Conservation (phyloP, 2,113 vertebrate species). For the Lophotis ruficrista region DNA sequence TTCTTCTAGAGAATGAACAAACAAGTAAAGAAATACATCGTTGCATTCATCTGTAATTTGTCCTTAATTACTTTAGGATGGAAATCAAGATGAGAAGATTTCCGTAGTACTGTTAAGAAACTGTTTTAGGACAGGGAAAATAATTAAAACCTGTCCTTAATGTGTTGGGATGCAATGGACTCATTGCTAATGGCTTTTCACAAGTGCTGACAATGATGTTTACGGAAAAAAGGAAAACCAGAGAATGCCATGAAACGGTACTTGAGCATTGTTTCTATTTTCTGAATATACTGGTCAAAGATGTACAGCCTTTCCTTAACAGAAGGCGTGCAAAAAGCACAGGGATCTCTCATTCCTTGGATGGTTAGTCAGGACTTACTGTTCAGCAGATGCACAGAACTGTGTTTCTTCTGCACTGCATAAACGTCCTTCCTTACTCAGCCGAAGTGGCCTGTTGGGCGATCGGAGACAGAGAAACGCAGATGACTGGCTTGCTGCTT, state of each 20-base stretch:
- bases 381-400: background rate
- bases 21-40: background rate
- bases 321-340: background rate
- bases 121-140: background rate
- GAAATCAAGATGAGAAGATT: background rate
- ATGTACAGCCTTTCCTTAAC: background rate
- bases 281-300: background rate
- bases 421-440: background rate
- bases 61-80: background rate
- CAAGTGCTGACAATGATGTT: background rate
- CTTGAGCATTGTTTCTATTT: background rate
- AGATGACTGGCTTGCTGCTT: background rate
- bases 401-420: background rate
- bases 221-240: background rate
- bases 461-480: background rate
- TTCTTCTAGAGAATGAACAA: background rate
- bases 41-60: background rate
- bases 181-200: background rate
- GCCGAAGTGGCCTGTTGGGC: background rate
- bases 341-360: background rate
- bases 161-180: rapidly evolving
- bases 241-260: background rate
- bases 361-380: background rate
- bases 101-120: background rate
- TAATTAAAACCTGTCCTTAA: background rate